Base-by-base conservation (phyloP, 2,888 invertebrate genomes). In the Drosophila atripex region DNA sequence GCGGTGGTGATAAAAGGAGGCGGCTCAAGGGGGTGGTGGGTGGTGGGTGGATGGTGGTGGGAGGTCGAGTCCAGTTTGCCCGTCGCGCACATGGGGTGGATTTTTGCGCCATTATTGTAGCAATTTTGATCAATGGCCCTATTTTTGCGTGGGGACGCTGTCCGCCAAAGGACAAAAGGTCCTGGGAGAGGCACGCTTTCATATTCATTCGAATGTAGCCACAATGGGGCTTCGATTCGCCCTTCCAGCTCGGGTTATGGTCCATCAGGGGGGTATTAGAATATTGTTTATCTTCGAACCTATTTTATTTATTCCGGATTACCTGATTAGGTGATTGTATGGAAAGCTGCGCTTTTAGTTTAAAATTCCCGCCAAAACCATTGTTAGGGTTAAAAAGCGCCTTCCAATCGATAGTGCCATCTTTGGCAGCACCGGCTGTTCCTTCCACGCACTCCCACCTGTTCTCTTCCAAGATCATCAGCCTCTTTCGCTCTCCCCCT, bases 91-190 rank as follows among this genome's bases (percentile, higher is more conserved):
- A 58, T 47, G 85, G 84, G 85, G 78, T 80, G 71, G 89, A 78
- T 86, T 89, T 89, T 90, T 87, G 39, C 88, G 90, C 89, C 90
- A 90, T 89, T 89, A 89, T 87, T 89, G 89, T 89, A 78, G 77
- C 89, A 89, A 80, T 88, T 89, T 90, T 89, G 88, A 86, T 86
- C 86, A 86, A 86, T 86, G 86, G 86, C 80, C 88, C 80, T 74
- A 83, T 87, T 86, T 83, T 47, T 53, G 54, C 56, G 32, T 73
- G 32, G 73, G 76, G 51, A 52, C 53, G 77, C 68, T 80, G 80
- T 82, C 77, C 77, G 71, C 75, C 64, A 52, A 41, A 11, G 39
- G 18, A 41, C 39, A 16, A 41, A 41, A 41, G 18, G 39, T 41
- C 39, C 39, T 41, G 39, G 16, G 39, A 11, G 39, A 41, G 9